Evolutionary conservation across 2,888 invertebrate species (phyloP).

Genomic region (Agonopterix arenella): DNA sequence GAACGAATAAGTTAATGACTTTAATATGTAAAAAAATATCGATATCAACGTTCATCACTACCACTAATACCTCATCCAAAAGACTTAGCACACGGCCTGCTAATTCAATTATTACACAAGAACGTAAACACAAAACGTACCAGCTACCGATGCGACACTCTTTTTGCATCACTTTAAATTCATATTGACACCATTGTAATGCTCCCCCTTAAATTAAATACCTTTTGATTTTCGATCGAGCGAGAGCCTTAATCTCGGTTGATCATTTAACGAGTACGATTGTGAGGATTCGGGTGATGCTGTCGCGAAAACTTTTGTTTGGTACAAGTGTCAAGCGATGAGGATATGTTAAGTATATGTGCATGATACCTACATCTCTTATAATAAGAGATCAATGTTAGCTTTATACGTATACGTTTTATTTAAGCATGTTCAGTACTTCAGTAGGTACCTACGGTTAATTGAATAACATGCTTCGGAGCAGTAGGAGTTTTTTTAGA

Average conservation of each 20-base stretch:
- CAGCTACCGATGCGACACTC: conserved; percentile 7
- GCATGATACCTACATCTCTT: no score
- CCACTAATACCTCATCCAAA: no score
- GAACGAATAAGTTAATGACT: no score
- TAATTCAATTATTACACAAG: conserved; percentile 42
- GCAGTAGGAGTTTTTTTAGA: no score
- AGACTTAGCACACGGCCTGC: conserved; percentile 14
- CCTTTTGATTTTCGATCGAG: conserved; percentile 55
- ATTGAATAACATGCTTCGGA: no score
- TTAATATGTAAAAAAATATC: no score
- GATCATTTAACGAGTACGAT: conserved; percentile 45
- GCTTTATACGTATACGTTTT: no score
- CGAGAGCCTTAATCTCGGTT: conserved; percentile 57
- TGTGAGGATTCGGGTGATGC: conserved; percentile 26
- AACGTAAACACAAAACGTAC: conserved; percentile 21
- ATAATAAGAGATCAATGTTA: no score
- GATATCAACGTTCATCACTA: no score
- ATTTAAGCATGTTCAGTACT: no score
- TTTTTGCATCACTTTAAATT: conserved; percentile 30
- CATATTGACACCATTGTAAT: conserved; percentile 16
- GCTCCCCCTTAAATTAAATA: conserved; percentile 32
- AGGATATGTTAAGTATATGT: no score
- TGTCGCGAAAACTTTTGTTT: conserved; percentile 7
- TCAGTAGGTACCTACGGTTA: no score
- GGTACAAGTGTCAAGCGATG: conserved; percentile 17